Evolutionary conservation across 2,888 invertebrate species (phyloP).

Genomic region (Brassicogethes aeneus): DNA sequence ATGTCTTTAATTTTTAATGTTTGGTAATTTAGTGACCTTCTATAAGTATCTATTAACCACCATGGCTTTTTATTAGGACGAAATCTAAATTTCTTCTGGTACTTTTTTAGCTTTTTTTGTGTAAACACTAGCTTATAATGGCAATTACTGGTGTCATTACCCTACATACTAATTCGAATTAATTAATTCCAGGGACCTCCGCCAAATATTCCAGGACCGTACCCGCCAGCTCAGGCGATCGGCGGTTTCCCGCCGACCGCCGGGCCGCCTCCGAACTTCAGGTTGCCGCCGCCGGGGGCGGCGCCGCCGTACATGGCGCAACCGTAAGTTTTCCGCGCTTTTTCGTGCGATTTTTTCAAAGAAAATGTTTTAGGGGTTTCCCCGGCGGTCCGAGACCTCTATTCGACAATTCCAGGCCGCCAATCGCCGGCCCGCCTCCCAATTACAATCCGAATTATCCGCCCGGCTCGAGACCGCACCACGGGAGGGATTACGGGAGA

Average conservation of each 20-base stretch:
- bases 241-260: conserved; percentile 26
- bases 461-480: conserved; percentile 22
- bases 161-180: too few relatives aligned
- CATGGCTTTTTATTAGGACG: too few relatives aligned
- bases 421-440: conserved; percentile 33
- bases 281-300: conserved; percentile 37
- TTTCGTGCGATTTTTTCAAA: neutral
- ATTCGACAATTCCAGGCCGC: conserved; percentile 34
- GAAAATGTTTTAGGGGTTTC: conserved; percentile 15
- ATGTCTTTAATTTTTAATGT: too few relatives aligned
- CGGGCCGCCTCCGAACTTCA: conserved; percentile 36
- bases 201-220: conserved; percentile 19
- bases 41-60: too few relatives aligned
- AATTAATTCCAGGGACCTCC: conserved; percentile 32
- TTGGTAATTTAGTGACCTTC: too few relatives aligned
- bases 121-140: too few relatives aligned
- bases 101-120: too few relatives aligned
- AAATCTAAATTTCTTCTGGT: too few relatives aligned
- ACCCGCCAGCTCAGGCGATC: conserved; percentile 24
- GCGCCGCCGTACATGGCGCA: conserved; percentile 33
- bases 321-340: conserved; percentile 25
- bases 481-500: conserved; percentile 14
- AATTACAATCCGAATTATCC: conserved; percentile 27
- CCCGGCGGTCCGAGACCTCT: conserved; percentile 32
- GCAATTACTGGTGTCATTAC: too few relatives aligned